Conservation (phyloP, 1,140 invertebrate genomes). For the Eriocheir sinensis region DNA sequence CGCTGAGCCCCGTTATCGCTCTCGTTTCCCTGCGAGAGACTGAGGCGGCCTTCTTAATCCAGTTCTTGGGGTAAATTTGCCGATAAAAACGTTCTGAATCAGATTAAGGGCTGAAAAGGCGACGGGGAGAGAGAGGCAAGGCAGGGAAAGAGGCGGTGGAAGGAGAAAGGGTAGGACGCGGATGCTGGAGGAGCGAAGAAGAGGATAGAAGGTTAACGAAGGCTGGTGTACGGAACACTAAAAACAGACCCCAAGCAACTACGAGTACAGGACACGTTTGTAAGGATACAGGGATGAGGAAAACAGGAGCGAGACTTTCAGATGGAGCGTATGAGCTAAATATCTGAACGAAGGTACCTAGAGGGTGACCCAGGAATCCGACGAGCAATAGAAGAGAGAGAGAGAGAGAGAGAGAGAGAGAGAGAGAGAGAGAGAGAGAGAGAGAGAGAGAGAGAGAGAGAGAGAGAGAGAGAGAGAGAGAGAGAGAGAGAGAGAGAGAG, state of each 20-base stretch:
- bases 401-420: conserved; percentile 14
- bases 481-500: conserved; percentile 36
- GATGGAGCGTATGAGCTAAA: neutral
- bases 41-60: conserved; percentile 1
- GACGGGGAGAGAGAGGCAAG: neutral
- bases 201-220: neutral
- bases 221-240: neutral
- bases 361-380: neutral
- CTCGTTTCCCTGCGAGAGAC: neutral
- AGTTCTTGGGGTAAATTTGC: neutral
- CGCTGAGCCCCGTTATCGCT: neutral
- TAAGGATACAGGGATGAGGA: neutral
- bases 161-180: neutral
- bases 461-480: conserved; percentile 32
- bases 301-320: neutral
- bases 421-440: conserved; percentile 17
- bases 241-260: neutral
- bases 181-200: neutral
- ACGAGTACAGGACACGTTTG: neutral
- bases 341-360: neutral
- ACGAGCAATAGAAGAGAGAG: neutral
- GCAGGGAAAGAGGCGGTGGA: neutral
- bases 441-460: conserved; percentile 39
- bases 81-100: conserved; percentile 24
- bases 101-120: neutral